Percentiles rank a stretch among this genome's conserved stretches.
These are phyloP conservation scores for Hassar affinis DNA, from an alignment of 2,113 vertebrate species.

Conservation along the genomic window DNA sequence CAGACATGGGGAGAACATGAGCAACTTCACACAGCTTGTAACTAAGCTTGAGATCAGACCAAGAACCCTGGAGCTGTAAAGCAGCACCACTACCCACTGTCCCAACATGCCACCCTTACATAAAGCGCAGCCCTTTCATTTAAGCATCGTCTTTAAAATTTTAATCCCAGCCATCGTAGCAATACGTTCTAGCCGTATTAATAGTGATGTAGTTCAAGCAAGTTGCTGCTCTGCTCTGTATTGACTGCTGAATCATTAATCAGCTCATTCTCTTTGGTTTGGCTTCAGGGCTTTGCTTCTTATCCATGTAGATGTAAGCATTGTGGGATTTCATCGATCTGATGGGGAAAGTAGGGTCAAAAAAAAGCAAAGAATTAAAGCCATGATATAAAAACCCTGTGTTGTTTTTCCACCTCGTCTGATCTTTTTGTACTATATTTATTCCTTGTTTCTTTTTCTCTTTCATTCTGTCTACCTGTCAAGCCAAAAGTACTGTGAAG, in stretches of 20 bases:
- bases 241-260: slow-evolving; percentile 49
- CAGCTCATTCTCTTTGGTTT: slow-evolving; percentile 27
- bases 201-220: slow-evolving; percentile 17
- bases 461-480: slow-evolving; percentile 70
- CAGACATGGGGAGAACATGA: neutral
- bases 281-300: slow-evolving; percentile 31
- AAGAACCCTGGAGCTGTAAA: neutral
- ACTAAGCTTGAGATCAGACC: neutral
- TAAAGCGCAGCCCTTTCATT: neutral
- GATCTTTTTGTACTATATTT: slow-evolving; percentile 47
- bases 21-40: neutral
- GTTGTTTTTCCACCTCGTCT: slow-evolving; percentile 48
- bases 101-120: neutral
- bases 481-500: slow-evolving; percentile 95
- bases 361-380: slow-evolving; percentile 41
- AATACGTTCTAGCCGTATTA: slow-evolving; percentile 22
- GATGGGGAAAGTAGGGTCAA: slow-evolving; percentile 37
- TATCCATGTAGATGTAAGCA: slow-evolving; percentile 21
- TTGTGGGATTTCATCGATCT: slow-evolving; percentile 48
- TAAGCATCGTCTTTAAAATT: slow-evolving; percentile 25
- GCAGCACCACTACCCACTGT: neutral
- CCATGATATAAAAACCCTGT: slow-evolving; percentile 52
- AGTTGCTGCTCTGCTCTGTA: slow-evolving; percentile 33
- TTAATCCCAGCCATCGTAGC: slow-evolving; percentile 11
- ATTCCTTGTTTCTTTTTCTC: slow-evolving; percentile 55